Percentiles rank a stretch among this genome's conserved stretches.
Evolutionary conservation across 2,113 vertebrate species (phyloP).

Genomic region (Antechinus stuartii): DNA sequence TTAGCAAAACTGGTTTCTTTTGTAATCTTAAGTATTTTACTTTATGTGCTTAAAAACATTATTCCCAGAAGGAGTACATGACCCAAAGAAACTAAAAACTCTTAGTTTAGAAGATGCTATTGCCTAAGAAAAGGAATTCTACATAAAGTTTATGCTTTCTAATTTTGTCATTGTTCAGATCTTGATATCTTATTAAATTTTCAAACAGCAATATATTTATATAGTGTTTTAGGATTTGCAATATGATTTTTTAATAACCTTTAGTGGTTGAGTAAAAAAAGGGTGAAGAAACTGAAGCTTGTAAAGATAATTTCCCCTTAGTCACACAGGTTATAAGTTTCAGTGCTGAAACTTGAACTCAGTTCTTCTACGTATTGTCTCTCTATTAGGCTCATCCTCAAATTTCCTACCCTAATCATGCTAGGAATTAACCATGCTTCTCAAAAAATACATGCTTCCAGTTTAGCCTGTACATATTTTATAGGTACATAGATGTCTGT

Average conservation of each 20-base stretch:
- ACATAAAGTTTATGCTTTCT: constrained; percentile 7
- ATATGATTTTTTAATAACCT: not conserved
- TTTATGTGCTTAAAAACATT: not conserved
- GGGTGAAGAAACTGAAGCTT: not conserved
- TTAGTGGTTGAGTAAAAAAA: not conserved
- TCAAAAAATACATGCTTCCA: not conserved
- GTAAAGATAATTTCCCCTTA: not conserved
- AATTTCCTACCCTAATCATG: not conserved
- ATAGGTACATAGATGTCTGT: not conserved
- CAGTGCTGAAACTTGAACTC: not conserved
- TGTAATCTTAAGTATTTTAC: not conserved
- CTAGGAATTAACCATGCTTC: not conserved
- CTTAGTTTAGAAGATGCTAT: not conserved
- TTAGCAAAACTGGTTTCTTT: not conserved
- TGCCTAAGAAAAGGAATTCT: constrained; percentile 4
- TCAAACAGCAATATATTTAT: not conserved
- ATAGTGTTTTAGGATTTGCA: not conserved
- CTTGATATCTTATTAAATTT: constrained; percentile 35
- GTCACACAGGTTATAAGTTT: not conserved
- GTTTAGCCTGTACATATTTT: not conserved
- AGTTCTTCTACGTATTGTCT: not conserved
- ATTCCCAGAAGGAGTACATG: not conserved
- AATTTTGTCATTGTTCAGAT: not conserved
- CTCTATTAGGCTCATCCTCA: not conserved
- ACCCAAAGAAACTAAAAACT: not conserved